Evolutionary conservation across 1,140 invertebrate genomes (phyloP).

Genomic region (Microplitis mediator): DNA sequence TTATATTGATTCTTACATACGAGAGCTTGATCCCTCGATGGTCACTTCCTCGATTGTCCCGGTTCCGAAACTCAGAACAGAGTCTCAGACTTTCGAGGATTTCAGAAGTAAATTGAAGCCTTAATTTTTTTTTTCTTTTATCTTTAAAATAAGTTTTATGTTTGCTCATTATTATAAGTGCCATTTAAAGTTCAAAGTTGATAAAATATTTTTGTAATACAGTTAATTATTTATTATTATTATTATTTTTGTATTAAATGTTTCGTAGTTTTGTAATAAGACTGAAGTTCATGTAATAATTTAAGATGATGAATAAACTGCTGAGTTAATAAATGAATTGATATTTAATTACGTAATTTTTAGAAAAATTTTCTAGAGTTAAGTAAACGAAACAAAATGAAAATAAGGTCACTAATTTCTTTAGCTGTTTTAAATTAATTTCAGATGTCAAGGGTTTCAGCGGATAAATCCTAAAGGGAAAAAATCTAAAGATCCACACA

Average conservation of each 20-base stretch:
- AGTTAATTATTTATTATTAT: no score
- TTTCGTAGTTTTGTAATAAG: no score
- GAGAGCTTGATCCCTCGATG: background rate
- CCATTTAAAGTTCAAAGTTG: no score
- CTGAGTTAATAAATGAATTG: no score
- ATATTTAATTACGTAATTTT: background rate
- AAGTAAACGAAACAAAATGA: no score
- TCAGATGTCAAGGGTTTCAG: slow-evolving; percentile 19
- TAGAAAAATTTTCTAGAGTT: background rate
- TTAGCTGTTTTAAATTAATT: slow-evolving; percentile 16
- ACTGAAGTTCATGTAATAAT: no score
- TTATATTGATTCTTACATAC: slow-evolving; percentile 39
- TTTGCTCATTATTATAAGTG: no score
- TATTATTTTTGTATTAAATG: no score
- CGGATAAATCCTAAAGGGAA: background rate
- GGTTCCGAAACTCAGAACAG: background rate
- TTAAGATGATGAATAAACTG: no score
- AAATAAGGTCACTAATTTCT: background rate
- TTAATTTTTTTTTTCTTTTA: background rate
- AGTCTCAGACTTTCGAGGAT: background rate
- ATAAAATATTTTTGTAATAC: no score
- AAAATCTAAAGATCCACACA: slow-evolving; percentile 34
- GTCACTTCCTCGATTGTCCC: background rate
- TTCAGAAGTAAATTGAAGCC: background rate
- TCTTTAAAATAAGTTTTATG: background rate